Base-by-base conservation (phyloP, 2,797 vertebrate genomes). In the Sternarchorhynchus goeldii region DNA sequence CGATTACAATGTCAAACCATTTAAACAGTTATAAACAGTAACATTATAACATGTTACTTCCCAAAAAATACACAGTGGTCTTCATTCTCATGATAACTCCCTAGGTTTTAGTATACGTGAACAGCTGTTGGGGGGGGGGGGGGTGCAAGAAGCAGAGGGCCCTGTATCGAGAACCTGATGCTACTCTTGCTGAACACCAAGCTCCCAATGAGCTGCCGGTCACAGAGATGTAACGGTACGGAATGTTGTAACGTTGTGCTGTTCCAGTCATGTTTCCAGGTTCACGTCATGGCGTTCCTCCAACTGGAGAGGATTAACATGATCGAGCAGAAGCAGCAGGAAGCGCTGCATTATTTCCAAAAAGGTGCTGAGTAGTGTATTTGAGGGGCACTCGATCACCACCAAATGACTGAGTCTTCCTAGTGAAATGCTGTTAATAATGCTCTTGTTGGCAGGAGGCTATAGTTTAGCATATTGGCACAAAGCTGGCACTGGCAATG, bases 391-490 rank as follows among this genome's bases (percentile, higher is more conserved):
- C 17, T 65, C 8, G 20, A 56, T 20, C 17, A 45, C 25, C 53
- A 76, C 41, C 36, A 59, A 8, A 65, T 65, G 63, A 41, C 17
- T 6, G 36, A 36, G 25, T 32, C 17, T 45, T 60, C 25, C 29
- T 62, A 45, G 6, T 17, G 21, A 64, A 58, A 58, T 45, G 39
- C 45, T 50, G 45, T 3, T 34, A 2, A 66, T 50, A 59, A 73
- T 73, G 53, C 31, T 53, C 57, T 75, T 39, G 10, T 65, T 59
- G 57, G 78, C 29, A 25, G 70, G 18, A 65, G 53, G 66, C 58
- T 72, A 75, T 76, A 69, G 56, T 50, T 75, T 71, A n/a, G 45
- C 39, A 79, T 67, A 63, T 58, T 79, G 81, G 73, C 81, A 81
- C 65, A 18, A 81, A 79, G 21, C 73, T 63, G 41, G 16, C 6